Conservation (phyloP, 1,140 invertebrate genomes). For the Papilio aristodemus region DNA sequence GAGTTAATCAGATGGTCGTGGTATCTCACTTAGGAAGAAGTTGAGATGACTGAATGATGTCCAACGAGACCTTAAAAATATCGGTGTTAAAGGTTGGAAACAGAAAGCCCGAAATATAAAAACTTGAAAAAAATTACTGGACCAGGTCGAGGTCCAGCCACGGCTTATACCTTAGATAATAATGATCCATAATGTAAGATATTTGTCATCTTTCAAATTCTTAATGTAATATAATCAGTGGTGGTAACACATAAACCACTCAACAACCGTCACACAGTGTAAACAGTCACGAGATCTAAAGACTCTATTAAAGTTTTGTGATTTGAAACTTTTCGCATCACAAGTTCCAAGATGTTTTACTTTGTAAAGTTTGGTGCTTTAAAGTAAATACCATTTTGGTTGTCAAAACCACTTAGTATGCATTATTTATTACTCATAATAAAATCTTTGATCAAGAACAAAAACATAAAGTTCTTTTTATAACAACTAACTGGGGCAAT, state of each 20-base stretch:
- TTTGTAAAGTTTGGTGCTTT: neutral
- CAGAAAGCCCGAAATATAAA: no score
- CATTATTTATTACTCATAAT: neutral
- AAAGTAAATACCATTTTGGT: conserved; percentile 15
- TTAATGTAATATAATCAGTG: conserved; percentile 11
- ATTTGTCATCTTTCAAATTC: neutral
- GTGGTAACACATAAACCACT: conserved; percentile 42
- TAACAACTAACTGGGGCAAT: no score
- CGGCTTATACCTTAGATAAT: no score
- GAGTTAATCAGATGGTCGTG: no score
- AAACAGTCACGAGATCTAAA: conserved; percentile 67
- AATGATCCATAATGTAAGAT: neutral
- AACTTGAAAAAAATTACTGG: no score
- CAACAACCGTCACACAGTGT: conserved; percentile 53
- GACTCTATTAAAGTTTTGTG: conserved; percentile 68
- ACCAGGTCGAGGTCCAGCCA: no score
- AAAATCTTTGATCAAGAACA: neutral
- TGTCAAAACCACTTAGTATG: neutral
- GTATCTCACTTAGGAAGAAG: no score
- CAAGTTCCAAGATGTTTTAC: conserved; percentile 35
- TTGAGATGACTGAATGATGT: no score
- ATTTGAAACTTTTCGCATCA: conserved; percentile 70
- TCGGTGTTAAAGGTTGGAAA: no score
- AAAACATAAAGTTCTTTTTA: no score
- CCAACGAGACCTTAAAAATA: no score